phyloP scores from a whole-genome alignment of 2,113 vertebrate genomes.

The Chlorocebus sabaeus region DNA sequence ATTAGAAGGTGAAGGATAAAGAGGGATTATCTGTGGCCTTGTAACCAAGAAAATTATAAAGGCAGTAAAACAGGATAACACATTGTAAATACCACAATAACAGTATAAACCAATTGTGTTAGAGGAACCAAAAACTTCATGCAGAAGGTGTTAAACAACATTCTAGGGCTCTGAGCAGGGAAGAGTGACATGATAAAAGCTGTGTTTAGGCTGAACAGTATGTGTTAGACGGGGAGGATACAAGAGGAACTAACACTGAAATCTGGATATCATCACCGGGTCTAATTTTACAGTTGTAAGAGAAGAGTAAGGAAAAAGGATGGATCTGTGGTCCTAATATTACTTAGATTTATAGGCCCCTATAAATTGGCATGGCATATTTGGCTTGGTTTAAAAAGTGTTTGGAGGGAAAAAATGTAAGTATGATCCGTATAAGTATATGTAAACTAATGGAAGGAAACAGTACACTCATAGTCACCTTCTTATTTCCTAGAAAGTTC shows the following conservation, averaged over 20 bases:
- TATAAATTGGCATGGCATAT: slow-evolving; percentile 13
- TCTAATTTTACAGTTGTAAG: slow-evolving; percentile 4
- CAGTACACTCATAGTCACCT: not conserved
- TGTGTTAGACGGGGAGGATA: not conserved
- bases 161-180: not conserved
- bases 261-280: not conserved
- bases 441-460: slow-evolving; percentile 49
- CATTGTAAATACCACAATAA: not conserved
- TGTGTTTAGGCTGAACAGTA: not conserved
- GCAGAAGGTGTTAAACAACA: not conserved
- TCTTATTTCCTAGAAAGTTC: slow-evolving; percentile 43
- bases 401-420: slow-evolving; percentile 22
- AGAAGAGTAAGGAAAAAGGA: not conserved
- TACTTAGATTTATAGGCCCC: slow-evolving; percentile 28
- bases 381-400: slow-evolving; percentile 35
- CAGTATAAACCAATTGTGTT: not conserved
- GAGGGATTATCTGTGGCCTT: not conserved
- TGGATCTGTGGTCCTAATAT: not conserved
- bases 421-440: slow-evolving; percentile 1
- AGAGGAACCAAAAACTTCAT: not conserved
- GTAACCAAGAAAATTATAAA: not conserved
- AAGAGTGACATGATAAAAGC: not conserved
- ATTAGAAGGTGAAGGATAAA: not conserved
- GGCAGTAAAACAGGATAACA: not conserved
- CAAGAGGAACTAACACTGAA: not conserved